These are phyloP conservation scores for Drosophila ustulata DNA, from an alignment of 2,888 invertebrate genomes.

Conservation along the genomic window DNA sequence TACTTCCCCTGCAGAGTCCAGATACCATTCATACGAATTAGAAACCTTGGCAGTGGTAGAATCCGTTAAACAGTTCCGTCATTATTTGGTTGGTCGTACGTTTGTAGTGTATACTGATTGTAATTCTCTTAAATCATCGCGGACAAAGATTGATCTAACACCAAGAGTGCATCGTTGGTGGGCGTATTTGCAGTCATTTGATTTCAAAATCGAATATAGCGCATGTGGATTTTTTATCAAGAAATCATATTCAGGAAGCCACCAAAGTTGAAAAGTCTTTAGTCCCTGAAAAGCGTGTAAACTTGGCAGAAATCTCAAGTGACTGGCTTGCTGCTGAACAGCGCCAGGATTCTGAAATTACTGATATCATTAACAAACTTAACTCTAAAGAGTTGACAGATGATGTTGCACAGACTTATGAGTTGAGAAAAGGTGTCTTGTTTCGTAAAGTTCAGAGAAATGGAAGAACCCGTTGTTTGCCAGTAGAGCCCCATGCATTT, in stretches of 20 bases:
- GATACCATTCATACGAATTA: constrained; percentile 10
- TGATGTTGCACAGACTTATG: constrained; percentile 11
- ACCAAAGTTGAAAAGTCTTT: constrained; percentile 4
- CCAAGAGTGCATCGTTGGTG: constrained; percentile 1
- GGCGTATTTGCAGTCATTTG: constrained; percentile 4
- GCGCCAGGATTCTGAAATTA: constrained; percentile 5
- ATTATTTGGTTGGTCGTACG: constrained; percentile 39
- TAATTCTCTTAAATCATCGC: constrained; percentile 15
- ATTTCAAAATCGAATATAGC: constrained; percentile 2
- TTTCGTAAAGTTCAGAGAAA: constrained; percentile 1
- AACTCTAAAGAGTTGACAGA: constrained; percentile 9
- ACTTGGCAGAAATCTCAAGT: constrained; percentile 27
- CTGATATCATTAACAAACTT: constrained; percentile 7
- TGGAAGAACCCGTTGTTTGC: constrained; percentile 1
- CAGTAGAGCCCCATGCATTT: constrained; percentile 11
- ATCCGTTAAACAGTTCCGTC: constrained; percentile 45
- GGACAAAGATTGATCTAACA: background rate
- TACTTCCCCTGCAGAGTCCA: constrained; percentile 9
- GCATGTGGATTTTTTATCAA: constrained; percentile 1
- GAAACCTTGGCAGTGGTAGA: constrained; percentile 49
- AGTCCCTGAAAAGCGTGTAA: constrained; percentile 12
- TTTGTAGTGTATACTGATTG: constrained; percentile 18
- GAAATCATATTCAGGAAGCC: background rate
- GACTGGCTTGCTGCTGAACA: constrained; percentile 25
- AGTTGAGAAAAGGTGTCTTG: constrained; percentile 12